Percentiles rank a stretch among this genome's conserved stretches.
phyloP scores from a whole-genome alignment of 1,140 invertebrate species.

The Drosophila orosa region DNA sequence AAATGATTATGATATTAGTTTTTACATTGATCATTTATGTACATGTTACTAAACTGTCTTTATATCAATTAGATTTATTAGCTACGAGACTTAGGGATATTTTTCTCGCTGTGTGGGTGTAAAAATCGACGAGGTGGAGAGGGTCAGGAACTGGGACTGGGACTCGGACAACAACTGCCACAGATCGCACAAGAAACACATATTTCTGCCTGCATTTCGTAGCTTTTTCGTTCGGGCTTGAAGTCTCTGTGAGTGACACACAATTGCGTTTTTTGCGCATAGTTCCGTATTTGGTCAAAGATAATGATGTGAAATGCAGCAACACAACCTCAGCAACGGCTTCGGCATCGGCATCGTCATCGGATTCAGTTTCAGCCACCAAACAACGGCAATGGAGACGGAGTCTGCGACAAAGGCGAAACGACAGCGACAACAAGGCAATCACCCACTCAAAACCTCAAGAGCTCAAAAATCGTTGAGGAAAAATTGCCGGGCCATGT shows the following conservation, averaged over 20 bases:
- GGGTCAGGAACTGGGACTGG: constrained; percentile 35
- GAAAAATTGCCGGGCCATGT: constrained; percentile 69
- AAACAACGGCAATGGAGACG: constrained; percentile 2
- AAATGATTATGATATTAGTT: too few relatives aligned
- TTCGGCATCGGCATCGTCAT: not conserved
- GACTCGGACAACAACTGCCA: constrained; percentile 56
- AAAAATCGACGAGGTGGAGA: constrained; percentile 5
- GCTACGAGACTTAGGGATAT: too few relatives aligned
- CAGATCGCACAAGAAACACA: constrained; percentile 71
- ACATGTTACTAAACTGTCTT: too few relatives aligned
- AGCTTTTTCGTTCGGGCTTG: constrained; percentile 48
- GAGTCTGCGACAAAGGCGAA: constrained; percentile 18
- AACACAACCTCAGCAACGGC: constrained; percentile 28
- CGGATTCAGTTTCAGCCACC: constrained; percentile 14
- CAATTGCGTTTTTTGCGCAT: constrained; percentile 78
- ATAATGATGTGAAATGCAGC: constrained; percentile 81
- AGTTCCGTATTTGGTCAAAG: constrained; percentile 82
- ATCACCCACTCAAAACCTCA: constrained; percentile 69
- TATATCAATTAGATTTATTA: too few relatives aligned
- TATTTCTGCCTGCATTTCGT: constrained; percentile 55
- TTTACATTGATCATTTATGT: too few relatives aligned
- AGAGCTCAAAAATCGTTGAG: constrained; percentile 71
- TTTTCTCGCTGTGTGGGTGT: constrained; percentile 7
- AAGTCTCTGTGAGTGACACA: constrained; percentile 77
- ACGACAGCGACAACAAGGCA: constrained; percentile 50